Evolutionary conservation across 2,113 vertebrate species (phyloP), one percentile per base, ranked within the genome.

Genomic region (Guaruba guarouba): DNA sequence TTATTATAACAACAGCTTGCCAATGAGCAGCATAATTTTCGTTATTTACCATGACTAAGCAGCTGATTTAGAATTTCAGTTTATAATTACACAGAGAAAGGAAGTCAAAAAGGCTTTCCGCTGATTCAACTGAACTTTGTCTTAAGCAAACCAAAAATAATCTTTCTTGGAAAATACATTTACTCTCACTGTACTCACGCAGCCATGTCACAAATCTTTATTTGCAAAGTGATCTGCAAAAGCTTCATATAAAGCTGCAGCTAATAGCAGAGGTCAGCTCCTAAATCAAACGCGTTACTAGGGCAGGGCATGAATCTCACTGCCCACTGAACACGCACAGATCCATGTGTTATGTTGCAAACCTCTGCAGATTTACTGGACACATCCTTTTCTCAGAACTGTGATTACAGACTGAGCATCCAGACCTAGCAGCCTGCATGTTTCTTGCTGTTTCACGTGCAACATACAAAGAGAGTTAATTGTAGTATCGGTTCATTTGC

Each of bases 41-140:
- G 2, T 79, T 79, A 87, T 70, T 85, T 63, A 82, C 55, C 64
- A 76, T 51, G 78, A 85, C 62, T 93, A 93, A 95, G 77, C 67
- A 73, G 41, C 43, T 79, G 44, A 92, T 70, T 79, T 70, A 82
- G 43, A 80, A 93, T 82, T 80, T 84, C 75, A 90, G 16, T 59
- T 93, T 79, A 18, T 69, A 93, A 82, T 89, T 87, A 73, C 64
- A 84, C 41, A 93, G 19, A 68, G 39, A 93, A 86, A 93, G 83
- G 86, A 93, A 94, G 63, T 91, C 20, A 35, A 82, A 46, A 76
- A 94, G 31, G 33, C 22, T 33, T 94, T 81, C 63, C 87, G 91
- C 86, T 82, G 77, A 95, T 87, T 87, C 77, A 87, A 55, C 81
- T 66, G 31, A 94, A 70, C 5, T 29, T 62, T 78, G 75, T 69